A percentile compares a stretch with the other conserved stretches of the same genome.
Conservation (phyloP, 2,888 invertebrate species). For the Venustoraphidia nigricollis region DNA sequence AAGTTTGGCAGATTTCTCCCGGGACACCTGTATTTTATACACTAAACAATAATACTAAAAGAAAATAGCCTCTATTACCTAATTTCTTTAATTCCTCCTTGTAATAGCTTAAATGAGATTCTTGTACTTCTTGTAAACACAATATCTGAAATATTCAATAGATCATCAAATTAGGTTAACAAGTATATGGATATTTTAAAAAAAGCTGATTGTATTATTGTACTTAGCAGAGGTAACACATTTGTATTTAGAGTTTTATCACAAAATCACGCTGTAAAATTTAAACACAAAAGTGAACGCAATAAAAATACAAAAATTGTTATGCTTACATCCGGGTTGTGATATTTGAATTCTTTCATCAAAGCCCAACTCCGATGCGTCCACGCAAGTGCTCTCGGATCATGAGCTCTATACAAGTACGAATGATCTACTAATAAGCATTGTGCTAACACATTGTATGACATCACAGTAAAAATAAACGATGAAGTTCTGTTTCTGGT, state of each 20-base stretch:
- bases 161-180: too few species aligned
- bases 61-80: slow-evolving; percentile 11
- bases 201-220: too few species aligned
- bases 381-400: slow-evolving; percentile 49
- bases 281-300: background rate
- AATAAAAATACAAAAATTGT: slow-evolving; percentile 6
- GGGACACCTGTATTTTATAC: background rate
- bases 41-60: slow-evolving; percentile 1
- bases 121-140: slow-evolving; percentile 85
- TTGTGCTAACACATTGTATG: slow-evolving; percentile 84
- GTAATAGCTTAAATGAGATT: slow-evolving; percentile 49
- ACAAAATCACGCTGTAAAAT: background rate
- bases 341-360: slow-evolving; percentile 36
- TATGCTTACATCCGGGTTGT: slow-evolving; percentile 40
- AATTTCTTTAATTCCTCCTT: slow-evolving; percentile 32
- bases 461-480: slow-evolving; percentile 52
- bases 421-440: slow-evolving; percentile 56
- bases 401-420: slow-evolving; percentile 52
- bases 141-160: slow-evolving; percentile 42
- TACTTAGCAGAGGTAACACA: too few species aligned
- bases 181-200: too few species aligned
- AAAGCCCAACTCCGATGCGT: slow-evolving; percentile 41
- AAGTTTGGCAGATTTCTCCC: too few species aligned
- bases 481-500: slow-evolving; percentile 11
- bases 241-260: background rate